Percentiles rank a stretch among this genome's conserved stretches.
These are phyloP conservation scores for Leptothorax acervorum DNA, from an alignment of 2,888 invertebrate genomes.

Conservation along the genomic window DNA sequence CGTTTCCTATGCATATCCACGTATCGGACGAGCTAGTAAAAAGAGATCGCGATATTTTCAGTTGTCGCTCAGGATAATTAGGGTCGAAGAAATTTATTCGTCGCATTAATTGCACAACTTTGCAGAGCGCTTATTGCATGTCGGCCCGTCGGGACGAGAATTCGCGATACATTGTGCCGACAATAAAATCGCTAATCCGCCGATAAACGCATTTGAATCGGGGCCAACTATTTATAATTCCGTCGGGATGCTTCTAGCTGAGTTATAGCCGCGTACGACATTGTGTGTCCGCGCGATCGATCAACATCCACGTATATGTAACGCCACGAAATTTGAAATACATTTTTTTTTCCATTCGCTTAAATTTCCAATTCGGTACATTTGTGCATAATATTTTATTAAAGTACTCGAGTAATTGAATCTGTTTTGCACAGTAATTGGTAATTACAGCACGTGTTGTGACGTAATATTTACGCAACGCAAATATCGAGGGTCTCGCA, in stretches of 20 bases:
- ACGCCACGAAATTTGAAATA: background rate
- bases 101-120: conserved; percentile 16
- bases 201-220: conserved; percentile 62
- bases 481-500: conserved; percentile 20
- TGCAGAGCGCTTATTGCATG: background rate
- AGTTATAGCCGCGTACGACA: conserved; percentile 35
- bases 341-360: background rate
- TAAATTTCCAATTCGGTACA: background rate
- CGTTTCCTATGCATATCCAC: background rate
- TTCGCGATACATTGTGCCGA: conserved; percentile 32
- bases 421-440: conserved; percentile 4
- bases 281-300: conserved; percentile 38
- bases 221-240: conserved; percentile 63
- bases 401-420: conserved; percentile 27
- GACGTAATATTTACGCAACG: conserved; percentile 38
- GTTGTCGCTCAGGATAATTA: background rate
- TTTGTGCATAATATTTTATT: conserved; percentile 17
- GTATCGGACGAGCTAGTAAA: background rate
- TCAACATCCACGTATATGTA: conserved; percentile 4
- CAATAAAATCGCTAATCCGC: conserved; percentile 66
- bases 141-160: background rate
- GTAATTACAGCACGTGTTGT: conserved; percentile 7
- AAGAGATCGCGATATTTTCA: background rate
- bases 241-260: conserved; percentile 21
- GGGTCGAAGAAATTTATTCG: background rate